A percentile compares a stretch with the other conserved stretches of the same genome.
phyloP scores from a whole-genome alignment of 2,888 invertebrate species.

The Metallyticus violacea region DNA sequence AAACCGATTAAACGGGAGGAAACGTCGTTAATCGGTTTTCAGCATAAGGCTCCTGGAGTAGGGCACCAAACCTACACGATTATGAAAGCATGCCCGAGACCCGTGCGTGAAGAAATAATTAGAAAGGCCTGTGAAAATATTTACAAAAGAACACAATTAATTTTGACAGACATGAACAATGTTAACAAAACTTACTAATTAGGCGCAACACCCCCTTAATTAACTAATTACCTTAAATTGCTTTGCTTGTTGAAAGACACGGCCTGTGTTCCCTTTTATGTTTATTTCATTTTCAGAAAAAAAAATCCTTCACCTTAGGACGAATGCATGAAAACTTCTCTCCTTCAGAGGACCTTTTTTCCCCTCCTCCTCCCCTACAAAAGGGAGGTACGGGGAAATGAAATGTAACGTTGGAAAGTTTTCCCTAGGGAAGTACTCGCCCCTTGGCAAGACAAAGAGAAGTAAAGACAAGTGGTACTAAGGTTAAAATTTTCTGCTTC shows the following conservation, averaged over 20 bases:
- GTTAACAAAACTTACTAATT: conserved; percentile 13
- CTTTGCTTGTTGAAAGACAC: not conserved
- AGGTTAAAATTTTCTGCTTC: not conserved
- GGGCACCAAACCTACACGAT: not conserved
- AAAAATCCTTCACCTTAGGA: not conserved
- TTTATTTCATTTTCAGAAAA: not conserved
- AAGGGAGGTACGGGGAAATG: too few relatives aligned
- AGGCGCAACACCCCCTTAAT: conserved; percentile 11
- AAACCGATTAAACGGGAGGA: not conserved
- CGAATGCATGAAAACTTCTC: not conserved
- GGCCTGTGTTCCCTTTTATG: not conserved
- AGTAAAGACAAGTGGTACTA: not conserved
- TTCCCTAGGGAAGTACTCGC: not conserved
- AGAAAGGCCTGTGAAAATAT: conserved; percentile 8
- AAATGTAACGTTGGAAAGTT: not conserved
- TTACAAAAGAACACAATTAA: conserved; percentile 11
- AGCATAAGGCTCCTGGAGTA: too few relatives aligned
- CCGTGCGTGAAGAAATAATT: not conserved
- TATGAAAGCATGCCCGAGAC: not conserved
- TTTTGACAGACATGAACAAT: conserved; percentile 1
- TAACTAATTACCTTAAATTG: conserved; percentile 16
- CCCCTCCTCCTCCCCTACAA: not conserved
- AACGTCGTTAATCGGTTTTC: too few relatives aligned
- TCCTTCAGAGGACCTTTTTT: not conserved
- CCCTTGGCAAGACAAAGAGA: not conserved